Percentiles rank a stretch among this genome's conserved stretches.
Evolutionary conservation across 2,888 invertebrate genomes (phyloP).

Genomic region (Hemithea aestivaria): DNA sequence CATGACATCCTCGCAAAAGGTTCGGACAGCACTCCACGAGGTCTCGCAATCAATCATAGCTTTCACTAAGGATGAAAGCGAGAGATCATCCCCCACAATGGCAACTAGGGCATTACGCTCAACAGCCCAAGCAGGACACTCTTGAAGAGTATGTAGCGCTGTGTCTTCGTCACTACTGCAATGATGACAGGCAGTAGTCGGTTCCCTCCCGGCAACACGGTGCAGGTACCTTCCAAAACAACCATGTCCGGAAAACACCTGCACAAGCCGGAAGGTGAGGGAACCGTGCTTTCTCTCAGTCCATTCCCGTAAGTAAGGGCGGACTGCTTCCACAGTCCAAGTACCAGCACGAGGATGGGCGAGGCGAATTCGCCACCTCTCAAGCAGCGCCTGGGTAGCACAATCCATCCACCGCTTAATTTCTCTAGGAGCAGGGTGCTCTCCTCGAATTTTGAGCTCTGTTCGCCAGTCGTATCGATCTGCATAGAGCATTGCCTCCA

Average conservation of each 20-base stretch:
- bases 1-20: slow-evolving; percentile 4
- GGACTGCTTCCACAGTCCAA: neutral
- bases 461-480: neutral
- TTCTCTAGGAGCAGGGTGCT: neutral
- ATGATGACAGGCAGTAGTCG: neutral
- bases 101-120: neutral
- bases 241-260: neutral
- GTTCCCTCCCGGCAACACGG: slow-evolving; percentile 1
- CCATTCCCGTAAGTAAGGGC: neutral
- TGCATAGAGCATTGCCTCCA: slow-evolving; percentile 6
- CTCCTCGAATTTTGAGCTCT: neutral
- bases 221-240: neutral
- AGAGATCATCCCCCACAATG: neutral
- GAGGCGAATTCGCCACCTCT: neutral
- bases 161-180: neutral
- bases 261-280: neutral
- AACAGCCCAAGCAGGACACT: slow-evolving; percentile 1
- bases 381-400: neutral
- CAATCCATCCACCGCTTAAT: neutral
- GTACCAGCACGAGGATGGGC: neutral
- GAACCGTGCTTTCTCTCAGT: neutral
- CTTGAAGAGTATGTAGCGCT: slow-evolving; percentile 1
- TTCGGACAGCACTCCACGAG: neutral
- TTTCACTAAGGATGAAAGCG: slow-evolving; percentile 1
- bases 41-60: slow-evolving; percentile 1